Conservation (phyloP, 1,140 invertebrate genomes). For the Cepaea nemoralis region DNA sequence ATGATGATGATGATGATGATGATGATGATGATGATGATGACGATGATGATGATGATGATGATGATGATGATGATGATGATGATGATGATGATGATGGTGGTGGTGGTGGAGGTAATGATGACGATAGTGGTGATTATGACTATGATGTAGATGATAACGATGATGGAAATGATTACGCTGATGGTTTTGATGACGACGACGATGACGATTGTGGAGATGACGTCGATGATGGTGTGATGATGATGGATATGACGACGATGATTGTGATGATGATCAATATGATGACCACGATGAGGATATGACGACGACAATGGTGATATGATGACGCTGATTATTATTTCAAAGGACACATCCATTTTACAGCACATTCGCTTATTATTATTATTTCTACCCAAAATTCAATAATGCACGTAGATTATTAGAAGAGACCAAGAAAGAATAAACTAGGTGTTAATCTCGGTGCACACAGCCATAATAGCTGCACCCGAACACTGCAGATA, state of each 20-base stretch:
- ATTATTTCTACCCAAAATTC: no score
- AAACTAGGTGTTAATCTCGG: no score
- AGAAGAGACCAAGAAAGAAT: no score
- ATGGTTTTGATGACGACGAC: background rate
- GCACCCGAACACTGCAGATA: no score
- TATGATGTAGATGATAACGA: background rate
- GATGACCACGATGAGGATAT: background rate
- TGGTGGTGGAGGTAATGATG: background rate
- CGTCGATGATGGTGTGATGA: no score
- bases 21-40: slow-evolving; percentile 1
- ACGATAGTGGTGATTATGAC: background rate
- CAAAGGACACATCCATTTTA: no score
- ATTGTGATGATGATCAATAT: background rate
- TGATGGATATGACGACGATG: background rate
- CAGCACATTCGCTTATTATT: no score
- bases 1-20: slow-evolving; percentile 12
- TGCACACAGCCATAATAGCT: no score
- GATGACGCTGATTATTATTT: no score
- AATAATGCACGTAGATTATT: no score
- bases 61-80: slow-evolving; percentile 9
- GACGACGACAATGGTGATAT: no score
- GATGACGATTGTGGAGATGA: background rate
- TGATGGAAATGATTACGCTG: background rate
- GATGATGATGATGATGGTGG: slow-evolving; percentile 7
- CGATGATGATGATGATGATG: background rate